Evolutionary conservation across 2,797 vertebrate species (phyloP), one percentile per base, ranked within the genome.

Genomic region (Silurus aristotelis): DNA sequence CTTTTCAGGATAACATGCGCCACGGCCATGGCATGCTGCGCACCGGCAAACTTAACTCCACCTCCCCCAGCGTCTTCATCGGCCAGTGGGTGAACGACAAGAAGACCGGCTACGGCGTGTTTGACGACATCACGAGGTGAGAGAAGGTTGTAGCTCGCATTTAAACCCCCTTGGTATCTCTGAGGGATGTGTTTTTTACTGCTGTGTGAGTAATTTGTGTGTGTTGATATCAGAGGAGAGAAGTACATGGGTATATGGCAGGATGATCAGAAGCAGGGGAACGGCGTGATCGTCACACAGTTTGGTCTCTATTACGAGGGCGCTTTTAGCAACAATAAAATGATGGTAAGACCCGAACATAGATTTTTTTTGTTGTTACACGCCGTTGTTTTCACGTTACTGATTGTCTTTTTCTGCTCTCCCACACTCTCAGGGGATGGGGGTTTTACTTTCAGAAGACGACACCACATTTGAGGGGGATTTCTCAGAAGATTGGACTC

Each of bases 231-330:
- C 91, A 99, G 98, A 90, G 98, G 98, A 56, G 97, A 99, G 90
- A 99, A 99, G 92, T 99, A 96, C 87, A 99, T 99, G 97, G 98
- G 98, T 52, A 96, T 96, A 96, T 99, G 98, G 98, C 96, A 97
- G 90, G 98, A 99, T 80, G 96, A 99, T 85, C 90, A 93, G 82
- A 96, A 97, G 52, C 98, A 98, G 87, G 98, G 98, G 77, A 96
- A 94, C 0, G 97, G 96, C 15, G 96, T 99, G 1, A 97, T 99
- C 25, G 98, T 99, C 85, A 99, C 98, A 20, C 98, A 99, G 93
- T 99, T 99, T 85, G 98, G 98, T 19, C 93, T 99, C 2, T 99
- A 99, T 89, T 98, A 99, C 0, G 98, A 99, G 93, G 98, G 98
- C 83, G 93, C 95, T 85, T 99, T 99, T 91, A 97, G 94, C 91